A percentile compares a stretch with the other conserved stretches of the same genome.
phyloP scores from a whole-genome alignment of 2,113 vertebrate species.

The Lamprologus sp. region DNA sequence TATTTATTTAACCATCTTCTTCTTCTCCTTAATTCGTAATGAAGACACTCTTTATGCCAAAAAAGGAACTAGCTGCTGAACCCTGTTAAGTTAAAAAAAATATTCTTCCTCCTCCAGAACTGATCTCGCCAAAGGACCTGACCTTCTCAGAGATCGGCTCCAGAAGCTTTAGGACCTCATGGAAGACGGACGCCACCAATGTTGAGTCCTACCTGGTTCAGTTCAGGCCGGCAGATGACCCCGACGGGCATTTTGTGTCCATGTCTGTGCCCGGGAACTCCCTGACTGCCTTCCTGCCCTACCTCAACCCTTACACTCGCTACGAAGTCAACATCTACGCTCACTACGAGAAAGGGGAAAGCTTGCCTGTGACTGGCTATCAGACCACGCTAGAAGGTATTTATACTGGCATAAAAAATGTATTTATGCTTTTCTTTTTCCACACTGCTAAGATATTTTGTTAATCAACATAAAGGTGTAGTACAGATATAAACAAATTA shows the following conservation, averaged over 20 bases:
- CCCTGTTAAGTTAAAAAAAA: background rate
- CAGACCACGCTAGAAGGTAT: conserved; percentile 87
- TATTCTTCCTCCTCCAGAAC: conserved; percentile 60
- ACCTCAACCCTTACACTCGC: conserved; percentile 82
- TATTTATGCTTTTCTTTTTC: background rate
- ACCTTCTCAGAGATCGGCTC: conserved; percentile 82
- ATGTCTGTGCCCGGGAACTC: conserved; percentile 80
- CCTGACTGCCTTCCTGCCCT: conserved; percentile 72
- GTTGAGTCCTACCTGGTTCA: conserved; percentile 81
- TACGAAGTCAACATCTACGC: conserved; percentile 84
- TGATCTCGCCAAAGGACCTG: conserved; percentile 78
- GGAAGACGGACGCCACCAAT: conserved; percentile 74
- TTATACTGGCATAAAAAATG: rapidly evolving
- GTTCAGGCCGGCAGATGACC: conserved; percentile 70
- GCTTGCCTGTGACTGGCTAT: conserved; percentile 76
- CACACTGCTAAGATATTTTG: background rate
- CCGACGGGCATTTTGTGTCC: conserved; percentile 70
- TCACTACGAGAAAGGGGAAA: conserved; percentile 84
- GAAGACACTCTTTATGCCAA: background rate
- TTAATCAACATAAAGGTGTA: background rate
- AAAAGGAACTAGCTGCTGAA: background rate
- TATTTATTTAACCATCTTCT: background rate
- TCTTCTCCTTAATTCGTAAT: background rate
- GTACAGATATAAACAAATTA: background rate
- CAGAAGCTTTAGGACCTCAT: conserved; percentile 80